Conservation (phyloP, 2,113 vertebrate species). For the Lophotis ruficrista region DNA sequence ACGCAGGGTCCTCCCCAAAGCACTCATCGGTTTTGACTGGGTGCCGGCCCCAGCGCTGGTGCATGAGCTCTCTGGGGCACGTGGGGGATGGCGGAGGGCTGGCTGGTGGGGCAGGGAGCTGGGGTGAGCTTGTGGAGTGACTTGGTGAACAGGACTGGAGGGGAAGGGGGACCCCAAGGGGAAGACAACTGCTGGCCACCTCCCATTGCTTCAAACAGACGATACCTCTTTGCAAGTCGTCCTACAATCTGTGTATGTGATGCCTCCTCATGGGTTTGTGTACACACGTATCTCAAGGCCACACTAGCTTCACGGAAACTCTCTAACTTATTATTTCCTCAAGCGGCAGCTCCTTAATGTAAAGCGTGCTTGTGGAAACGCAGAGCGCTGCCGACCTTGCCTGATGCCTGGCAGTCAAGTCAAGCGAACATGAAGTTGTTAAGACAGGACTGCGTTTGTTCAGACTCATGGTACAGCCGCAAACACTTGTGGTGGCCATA, state of each 20-base stretch:
- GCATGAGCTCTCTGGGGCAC: not conserved
- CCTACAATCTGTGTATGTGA: fast-evolving
- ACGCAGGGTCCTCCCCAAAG: not conserved
- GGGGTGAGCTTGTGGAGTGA: not conserved
- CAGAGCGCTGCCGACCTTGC: not conserved
- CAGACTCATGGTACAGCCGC: not conserved
- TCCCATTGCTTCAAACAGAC: not conserved
- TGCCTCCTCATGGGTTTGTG: not conserved
- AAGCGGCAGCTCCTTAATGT: not conserved
- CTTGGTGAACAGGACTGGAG: not conserved
- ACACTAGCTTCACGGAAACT: not conserved
- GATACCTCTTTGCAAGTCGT: not conserved
- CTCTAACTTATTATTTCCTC: not conserved
- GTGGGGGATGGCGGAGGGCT: fast-evolving
- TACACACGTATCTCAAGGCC: not conserved
- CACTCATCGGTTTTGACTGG: fast-evolving
- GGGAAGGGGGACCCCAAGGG: not conserved
- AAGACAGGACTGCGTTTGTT: not conserved
- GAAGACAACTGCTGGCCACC: fast-evolving
- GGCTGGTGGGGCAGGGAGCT: not conserved
- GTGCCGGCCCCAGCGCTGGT: not conserved
- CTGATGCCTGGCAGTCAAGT: not conserved
- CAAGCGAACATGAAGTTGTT: conserved; percentile 9
- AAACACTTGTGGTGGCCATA: not conserved
- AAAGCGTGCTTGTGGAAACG: not conserved